phyloP scores from a whole-genome alignment of 2,113 vertebrate species.

The Turdus rufiventris region DNA sequence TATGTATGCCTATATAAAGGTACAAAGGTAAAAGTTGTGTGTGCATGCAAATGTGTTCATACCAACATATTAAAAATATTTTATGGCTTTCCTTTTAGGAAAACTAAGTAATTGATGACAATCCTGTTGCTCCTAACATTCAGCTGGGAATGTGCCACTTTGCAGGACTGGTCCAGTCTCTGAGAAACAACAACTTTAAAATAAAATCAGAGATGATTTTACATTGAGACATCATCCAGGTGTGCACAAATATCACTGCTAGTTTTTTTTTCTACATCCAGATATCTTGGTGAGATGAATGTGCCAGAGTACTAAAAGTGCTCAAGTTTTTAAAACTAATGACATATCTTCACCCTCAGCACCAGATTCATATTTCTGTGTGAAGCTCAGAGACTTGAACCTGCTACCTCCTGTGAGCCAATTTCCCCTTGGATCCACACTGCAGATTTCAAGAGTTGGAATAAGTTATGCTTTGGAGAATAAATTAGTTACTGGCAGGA shows the following conservation, averaged over 20 bases:
- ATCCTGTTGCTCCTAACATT: background rate
- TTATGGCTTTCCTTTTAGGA: background rate
- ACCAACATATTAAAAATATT: background rate
- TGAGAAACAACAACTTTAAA: background rate
- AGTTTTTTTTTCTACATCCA: background rate
- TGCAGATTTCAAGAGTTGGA: slow-evolving; percentile 12
- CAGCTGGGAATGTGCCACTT: background rate
- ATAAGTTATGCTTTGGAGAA: slow-evolving; percentile 15
- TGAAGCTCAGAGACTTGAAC: background rate
- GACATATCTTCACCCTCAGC: background rate
- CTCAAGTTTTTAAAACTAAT: background rate
- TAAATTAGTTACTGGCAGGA: slow-evolving; percentile 50
- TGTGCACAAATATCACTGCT: background rate
- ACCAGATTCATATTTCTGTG: background rate
- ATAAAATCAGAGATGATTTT: background rate
- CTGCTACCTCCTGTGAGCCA: background rate
- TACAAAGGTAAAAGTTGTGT: background rate
- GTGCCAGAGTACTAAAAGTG: background rate
- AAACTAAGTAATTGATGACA: background rate
- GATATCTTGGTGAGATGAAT: background rate
- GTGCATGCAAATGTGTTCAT: background rate
- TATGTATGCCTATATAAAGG: background rate
- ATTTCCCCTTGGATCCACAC: slow-evolving; percentile 12
- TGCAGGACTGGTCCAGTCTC: background rate
- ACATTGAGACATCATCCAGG: fast-evolving